A percentile compares a stretch with the other conserved stretches of the same genome.
These are phyloP conservation scores for Loxodonta africana DNA, from an alignment of 2,113 vertebrate genomes.

Conservation along the genomic window DNA sequence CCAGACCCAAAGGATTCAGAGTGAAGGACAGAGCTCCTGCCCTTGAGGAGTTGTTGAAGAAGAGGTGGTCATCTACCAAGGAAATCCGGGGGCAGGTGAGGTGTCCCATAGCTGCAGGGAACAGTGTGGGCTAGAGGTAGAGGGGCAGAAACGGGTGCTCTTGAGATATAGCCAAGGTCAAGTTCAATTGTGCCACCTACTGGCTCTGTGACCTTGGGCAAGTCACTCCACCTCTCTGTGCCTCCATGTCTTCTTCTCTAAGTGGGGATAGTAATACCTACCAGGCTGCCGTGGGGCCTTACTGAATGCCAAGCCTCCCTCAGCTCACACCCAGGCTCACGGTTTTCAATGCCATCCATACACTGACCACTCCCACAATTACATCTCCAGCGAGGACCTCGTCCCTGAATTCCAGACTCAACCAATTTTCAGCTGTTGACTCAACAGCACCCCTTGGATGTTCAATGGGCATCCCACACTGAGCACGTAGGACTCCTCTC, in stretches of 20 bases:
- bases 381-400: not conserved
- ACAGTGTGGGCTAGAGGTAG: rapidly evolving
- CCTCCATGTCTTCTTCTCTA: not conserved
- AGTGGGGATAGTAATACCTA: not conserved
- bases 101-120: not conserved
- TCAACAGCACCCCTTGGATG: not conserved
- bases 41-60: not conserved
- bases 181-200: not conserved
- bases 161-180: not conserved
- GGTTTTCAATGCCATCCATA: not conserved
- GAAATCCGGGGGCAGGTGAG: not conserved
- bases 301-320: not conserved
- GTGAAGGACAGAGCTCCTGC: not conserved
- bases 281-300: not conserved
- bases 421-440: not conserved
- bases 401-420: not conserved
- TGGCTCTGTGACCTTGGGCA: not conserved
- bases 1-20: not conserved
- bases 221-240: not conserved
- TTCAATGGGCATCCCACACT: not conserved
- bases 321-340: rapidly evolving
- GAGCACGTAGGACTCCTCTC: not conserved
- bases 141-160: no score
- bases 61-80: not conserved
- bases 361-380: not conserved